Conservation (phyloP, 2,797 vertebrate species). For the Cirrhinus mrigala region DNA sequence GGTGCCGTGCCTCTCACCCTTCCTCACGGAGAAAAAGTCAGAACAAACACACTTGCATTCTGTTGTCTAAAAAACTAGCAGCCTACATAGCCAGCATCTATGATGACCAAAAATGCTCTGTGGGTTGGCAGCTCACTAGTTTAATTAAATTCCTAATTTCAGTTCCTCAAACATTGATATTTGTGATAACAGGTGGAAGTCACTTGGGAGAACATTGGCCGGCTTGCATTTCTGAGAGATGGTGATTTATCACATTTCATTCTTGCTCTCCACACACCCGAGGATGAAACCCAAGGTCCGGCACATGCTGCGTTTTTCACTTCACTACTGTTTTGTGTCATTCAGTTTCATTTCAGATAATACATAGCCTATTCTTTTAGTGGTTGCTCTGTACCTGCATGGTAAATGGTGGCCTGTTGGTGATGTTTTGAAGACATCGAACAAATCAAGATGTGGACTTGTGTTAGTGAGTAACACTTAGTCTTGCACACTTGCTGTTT, state of each 20-base stretch:
- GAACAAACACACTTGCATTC: not conserved
- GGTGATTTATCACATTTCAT: constrained; percentile 63
- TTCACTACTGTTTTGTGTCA: not conserved
- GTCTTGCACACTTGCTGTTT: not conserved
- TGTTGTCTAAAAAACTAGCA: not conserved
- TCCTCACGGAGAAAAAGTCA: constrained; percentile 65
- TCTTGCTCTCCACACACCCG: constrained; percentile 70
- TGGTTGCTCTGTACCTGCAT: constrained; percentile 84
- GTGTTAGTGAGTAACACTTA: constrained; percentile 74
- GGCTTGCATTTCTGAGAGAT: constrained; percentile 73
- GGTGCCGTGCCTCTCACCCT: constrained; percentile 58
- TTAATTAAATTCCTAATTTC: not conserved
- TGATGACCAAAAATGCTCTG: not conserved
- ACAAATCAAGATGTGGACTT: constrained; percentile 81
- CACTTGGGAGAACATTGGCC: constrained; percentile 62
- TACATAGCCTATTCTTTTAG: constrained; percentile 68
- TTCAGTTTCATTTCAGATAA: not conserved
- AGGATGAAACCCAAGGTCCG: constrained; percentile 72
- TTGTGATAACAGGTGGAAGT: constrained; percentile 69
- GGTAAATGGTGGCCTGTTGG: constrained; percentile 84
- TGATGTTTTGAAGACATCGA: constrained; percentile 83
- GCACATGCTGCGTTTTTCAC: not conserved
- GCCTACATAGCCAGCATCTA: not conserved
- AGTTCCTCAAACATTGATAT: constrained; percentile 20
- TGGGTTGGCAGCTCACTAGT: not conserved